phyloP scores from a whole-genome alignment of 1,140 invertebrate species.

The Cydia amplana region DNA sequence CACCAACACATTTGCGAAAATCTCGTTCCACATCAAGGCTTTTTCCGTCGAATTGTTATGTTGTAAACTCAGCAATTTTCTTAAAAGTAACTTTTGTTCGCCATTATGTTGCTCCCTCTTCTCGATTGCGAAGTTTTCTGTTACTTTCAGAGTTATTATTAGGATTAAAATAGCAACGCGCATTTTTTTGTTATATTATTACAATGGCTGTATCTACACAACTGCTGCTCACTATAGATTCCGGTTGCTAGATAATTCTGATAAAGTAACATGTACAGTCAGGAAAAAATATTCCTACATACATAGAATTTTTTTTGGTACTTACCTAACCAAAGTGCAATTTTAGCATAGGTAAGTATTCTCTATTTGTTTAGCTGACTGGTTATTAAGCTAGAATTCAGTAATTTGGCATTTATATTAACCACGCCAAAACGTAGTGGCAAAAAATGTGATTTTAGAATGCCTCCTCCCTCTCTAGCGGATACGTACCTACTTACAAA shows the following conservation, averaged over 20 bases:
- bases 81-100: constrained; percentile 52
- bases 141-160: constrained; percentile 22
- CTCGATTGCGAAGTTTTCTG: constrained; percentile 28
- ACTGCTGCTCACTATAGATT: constrained; percentile 16
- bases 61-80: constrained; percentile 58
- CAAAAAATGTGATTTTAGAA: too few species aligned
- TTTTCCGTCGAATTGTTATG: constrained; percentile 42
- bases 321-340: too few species aligned
- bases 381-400: too few species aligned
- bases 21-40: constrained; percentile 59
- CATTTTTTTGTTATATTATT: constrained; percentile 25
- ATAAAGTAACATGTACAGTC: constrained; percentile 17
- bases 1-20: constrained; percentile 60
- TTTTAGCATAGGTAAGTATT: too few species aligned
- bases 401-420: too few species aligned
- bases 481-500: too few species aligned
- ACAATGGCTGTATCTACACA: constrained; percentile 1
- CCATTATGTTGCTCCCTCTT: constrained; percentile 30
- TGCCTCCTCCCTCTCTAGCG: too few species aligned
- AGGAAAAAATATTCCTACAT: not conserved
- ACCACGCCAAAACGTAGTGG: too few species aligned
- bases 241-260: constrained; percentile 15
- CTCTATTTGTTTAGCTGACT: too few species aligned
- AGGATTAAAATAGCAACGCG: not conserved
- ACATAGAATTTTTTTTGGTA: not conserved